Percentiles rank a stretch among this genome's conserved stretches.
phyloP scores from a whole-genome alignment of 2,797 vertebrate genomes.

The Darevskia nairensis region DNA sequence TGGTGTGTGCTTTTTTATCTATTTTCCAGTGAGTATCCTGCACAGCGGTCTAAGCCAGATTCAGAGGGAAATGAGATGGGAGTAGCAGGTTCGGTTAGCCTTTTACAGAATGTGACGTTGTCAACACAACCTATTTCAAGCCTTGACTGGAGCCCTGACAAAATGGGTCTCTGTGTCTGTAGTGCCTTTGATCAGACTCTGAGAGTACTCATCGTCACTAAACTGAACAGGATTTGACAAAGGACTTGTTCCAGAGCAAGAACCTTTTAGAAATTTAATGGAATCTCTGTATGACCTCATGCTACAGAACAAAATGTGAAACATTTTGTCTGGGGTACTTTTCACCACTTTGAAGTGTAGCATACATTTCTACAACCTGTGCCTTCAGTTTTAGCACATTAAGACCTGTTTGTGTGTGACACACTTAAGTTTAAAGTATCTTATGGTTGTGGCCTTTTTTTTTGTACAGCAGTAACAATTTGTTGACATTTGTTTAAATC shows the following conservation, averaged over 20 bases:
- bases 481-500: slow-evolving; percentile 30
- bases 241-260: background rate
- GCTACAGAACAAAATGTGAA: background rate
- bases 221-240: slow-evolving; percentile 86
- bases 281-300: background rate
- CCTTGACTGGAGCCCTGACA: slow-evolving; percentile 98
- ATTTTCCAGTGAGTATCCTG: slow-evolving; percentile 90
- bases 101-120: slow-evolving; percentile 93
- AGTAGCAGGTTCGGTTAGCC: slow-evolving; percentile 89
- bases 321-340: too few relatives aligned
- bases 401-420: slow-evolving; percentile 2
- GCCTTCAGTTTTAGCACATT: slow-evolving; percentile 43
- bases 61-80: slow-evolving; percentile 88
- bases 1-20: too few relatives aligned
- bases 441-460: background rate
- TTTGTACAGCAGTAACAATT: background rate
- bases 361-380: slow-evolving; percentile 44
- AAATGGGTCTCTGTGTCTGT: slow-evolving; percentile 93
- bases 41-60: slow-evolving; percentile 87
- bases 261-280: slow-evolving; percentile 31
- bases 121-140: slow-evolving; percentile 94
- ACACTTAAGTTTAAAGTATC: background rate
- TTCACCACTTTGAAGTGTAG: slow-evolving; percentile 47
- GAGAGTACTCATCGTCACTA: slow-evolving; percentile 95
- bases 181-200: slow-evolving; percentile 94